These are phyloP conservation scores for Platycheirus rosarum DNA, from an alignment of 2,888 invertebrate genomes.

Conservation along the genomic window DNA sequence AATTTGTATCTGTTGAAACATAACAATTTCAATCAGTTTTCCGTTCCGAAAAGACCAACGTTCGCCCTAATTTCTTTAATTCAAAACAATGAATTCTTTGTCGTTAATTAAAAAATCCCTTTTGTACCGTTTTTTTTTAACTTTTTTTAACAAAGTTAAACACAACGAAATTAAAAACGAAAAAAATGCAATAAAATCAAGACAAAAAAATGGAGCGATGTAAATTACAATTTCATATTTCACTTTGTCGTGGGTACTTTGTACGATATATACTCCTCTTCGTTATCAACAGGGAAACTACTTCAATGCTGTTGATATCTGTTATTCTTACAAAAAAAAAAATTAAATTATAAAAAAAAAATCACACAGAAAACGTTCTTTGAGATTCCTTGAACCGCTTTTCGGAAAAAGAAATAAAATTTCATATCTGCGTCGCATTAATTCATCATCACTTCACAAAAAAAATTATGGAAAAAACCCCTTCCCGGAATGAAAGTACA, in stretches of 20 bases:
- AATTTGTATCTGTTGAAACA: not conserved
- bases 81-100: slow-evolving; percentile 69
- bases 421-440: slow-evolving; percentile 74
- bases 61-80: slow-evolving; percentile 64
- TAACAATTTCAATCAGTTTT: slow-evolving; percentile 42
- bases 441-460: slow-evolving; percentile 73
- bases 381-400: slow-evolving; percentile 67
- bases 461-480: slow-evolving; percentile 37
- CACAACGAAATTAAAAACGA: slow-evolving; percentile 65
- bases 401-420: slow-evolving; percentile 54
- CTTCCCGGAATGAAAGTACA: slow-evolving; percentile 43
- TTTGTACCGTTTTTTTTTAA: slow-evolving; percentile 52
- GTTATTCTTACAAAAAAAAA: slow-evolving; percentile 37
- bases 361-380: slow-evolving; percentile 42
- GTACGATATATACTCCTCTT: slow-evolving; percentile 23
- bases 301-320: slow-evolving; percentile 58
- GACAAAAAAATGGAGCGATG: slow-evolving; percentile 59
- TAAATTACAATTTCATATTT: slow-evolving; percentile 75
- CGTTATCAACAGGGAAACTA: slow-evolving; percentile 73
- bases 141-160: slow-evolving; percentile 69
- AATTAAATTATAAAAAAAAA: slow-evolving; percentile 24
- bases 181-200: slow-evolving; percentile 47
- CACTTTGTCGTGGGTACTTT: slow-evolving; percentile 62
- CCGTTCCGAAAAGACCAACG: slow-evolving; percentile 44
- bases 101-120: slow-evolving; percentile 71